Percentiles rank a stretch among this genome's conserved stretches.
Evolutionary conservation across 2,797 vertebrate species (phyloP).

Genomic region (Astyanax mexicanus): DNA sequence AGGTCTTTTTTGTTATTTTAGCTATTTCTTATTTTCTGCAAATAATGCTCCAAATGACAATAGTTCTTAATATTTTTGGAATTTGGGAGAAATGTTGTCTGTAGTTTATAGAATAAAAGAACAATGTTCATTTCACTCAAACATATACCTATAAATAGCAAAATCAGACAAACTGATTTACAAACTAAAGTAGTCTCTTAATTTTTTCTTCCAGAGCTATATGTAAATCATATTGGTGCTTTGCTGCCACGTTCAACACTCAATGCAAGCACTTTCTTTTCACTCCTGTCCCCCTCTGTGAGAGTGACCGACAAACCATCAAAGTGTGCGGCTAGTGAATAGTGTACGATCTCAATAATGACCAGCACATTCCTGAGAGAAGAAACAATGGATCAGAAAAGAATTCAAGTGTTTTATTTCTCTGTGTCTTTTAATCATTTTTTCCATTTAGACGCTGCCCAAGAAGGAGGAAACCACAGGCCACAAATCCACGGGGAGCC

Average conservation of each 20-base stretch:
- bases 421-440: conserved; percentile 14
- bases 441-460: conserved; percentile 1
- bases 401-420: too few species aligned
- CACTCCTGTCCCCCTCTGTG: neutral
- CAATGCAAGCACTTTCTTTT: neutral
- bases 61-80: too few species aligned
- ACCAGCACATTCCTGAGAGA: neutral
- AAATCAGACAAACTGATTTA: too few species aligned
- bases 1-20: too few species aligned
- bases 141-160: too few species aligned
- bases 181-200: too few species aligned
- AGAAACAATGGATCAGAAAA: neutral
- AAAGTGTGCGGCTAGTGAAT: neutral
- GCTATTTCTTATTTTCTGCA: too few species aligned
- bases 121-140: too few species aligned
- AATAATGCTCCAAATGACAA: too few species aligned
- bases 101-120: too few species aligned
- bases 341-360: neutral
- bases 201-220: too few species aligned
- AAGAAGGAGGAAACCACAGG: conserved; percentile 22
- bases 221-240: neutral
- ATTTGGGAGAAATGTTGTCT: too few species aligned
- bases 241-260: neutral
- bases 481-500: conserved; percentile 28
- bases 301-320: neutral